Percentiles rank a stretch among this genome's conserved stretches.
Evolutionary conservation across 2,888 invertebrate species (phyloP).

Genomic region (Alloplasta piceator): DNA sequence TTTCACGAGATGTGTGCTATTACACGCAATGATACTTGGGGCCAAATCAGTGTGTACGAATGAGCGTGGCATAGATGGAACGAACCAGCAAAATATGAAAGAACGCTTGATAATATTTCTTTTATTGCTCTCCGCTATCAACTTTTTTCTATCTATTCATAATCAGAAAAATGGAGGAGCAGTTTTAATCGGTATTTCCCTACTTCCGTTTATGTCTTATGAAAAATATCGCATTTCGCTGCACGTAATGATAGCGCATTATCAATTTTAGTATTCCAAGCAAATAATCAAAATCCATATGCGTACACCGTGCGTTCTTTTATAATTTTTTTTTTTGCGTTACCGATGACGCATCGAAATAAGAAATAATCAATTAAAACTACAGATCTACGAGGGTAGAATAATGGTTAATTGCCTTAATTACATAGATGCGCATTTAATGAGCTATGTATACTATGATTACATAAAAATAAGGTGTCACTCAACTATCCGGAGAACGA

Average conservation of each 20-base stretch:
- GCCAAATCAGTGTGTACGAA: slow-evolving; percentile 64
- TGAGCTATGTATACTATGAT: slow-evolving; percentile 56
- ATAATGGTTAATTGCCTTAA: slow-evolving; percentile 73
- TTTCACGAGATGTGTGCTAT: slow-evolving; percentile 55
- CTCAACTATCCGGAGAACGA: slow-evolving; percentile 5
- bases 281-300: not conserved
- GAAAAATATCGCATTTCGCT: slow-evolving; percentile 36
- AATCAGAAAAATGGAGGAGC: not conserved
- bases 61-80: slow-evolving; percentile 42
- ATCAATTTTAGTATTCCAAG: too few relatives aligned
- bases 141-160: not conserved
- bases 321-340: slow-evolving; percentile 9
- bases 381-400: slow-evolving; percentile 14
- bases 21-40: slow-evolving; percentile 62
- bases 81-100: slow-evolving; percentile 59
- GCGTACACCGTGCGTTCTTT: slow-evolving; percentile 2
- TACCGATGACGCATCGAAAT: slow-evolving; percentile 18
- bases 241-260: not conserved
- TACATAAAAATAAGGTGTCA: slow-evolving; percentile 20
- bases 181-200: slow-evolving; percentile 2
- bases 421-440: slow-evolving; percentile 70
- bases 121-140: not conserved
- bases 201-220: not conserved
- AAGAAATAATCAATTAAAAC: slow-evolving; percentile 26
- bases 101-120: slow-evolving; percentile 11